Evolutionary conservation across 2,797 vertebrate genomes (phyloP), one percentile per base, ranked within the genome.

Genomic region (Mormyrops boulengeri): DNA sequence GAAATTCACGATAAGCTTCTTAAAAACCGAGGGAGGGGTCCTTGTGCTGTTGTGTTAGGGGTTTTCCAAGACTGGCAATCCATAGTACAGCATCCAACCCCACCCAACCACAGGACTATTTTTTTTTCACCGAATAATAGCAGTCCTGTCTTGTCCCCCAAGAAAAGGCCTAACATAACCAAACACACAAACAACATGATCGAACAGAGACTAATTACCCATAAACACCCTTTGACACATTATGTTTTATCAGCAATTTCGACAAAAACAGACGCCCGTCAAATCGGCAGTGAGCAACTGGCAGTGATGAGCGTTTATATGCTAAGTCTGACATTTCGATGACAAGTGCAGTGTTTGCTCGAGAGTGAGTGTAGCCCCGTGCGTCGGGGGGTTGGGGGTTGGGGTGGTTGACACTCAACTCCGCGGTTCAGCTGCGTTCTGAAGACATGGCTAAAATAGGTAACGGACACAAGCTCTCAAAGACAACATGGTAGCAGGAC

Each of bases 251-350:
- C 34, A 38, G 69, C 41, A 77, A 77, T 77, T 77, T 77, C 1
- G 12, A 77, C 69, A 77, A 77, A 41, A 77, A 38, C 69, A 77
- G 69, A 77, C 8, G 14, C 69, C 34, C 34, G 41, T 77, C 69
- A 38, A 91, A 93, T 91, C 92, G 0, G 69, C 30, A 4, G 1
- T 41, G 38, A 77, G 34, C 30, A 19, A 77, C 14, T 77, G 69
- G 69, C 30, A 77, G 34, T 77, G 38, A 77, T 77, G 4, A 77
- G 69, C 19, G 38, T 77, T 77, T 77, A 41, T 77, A 77, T 77
- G 69, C 14, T 41, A 77, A 77, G 69, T 77, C 1, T 77, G 69
- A 77, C 69, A 77, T 77, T 77, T 41, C 17, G 34, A 77, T 17
- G 69, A 77, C 69, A 77, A 77, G 69, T 17, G 5, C 69, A 30